Evolutionary conservation across 2,113 vertebrate species (phyloP), one percentile per base, ranked within the genome.

Genomic region (Psilopsiagon aymara): DNA sequence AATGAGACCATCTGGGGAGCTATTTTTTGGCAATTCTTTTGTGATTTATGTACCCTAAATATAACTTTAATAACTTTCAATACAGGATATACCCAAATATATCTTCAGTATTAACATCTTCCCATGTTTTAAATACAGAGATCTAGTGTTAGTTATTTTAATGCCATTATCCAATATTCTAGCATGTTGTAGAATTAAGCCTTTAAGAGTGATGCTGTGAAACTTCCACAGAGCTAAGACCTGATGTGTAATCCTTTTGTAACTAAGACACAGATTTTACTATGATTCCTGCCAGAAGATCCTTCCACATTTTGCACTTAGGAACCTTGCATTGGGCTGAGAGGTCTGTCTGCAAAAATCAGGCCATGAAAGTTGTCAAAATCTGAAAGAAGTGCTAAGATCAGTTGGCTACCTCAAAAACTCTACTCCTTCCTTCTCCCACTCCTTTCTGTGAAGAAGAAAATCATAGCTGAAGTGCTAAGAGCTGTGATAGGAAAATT

Each of bases 341-440:
- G 52, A 88, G 74, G 25, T 87, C 80, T 86, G 37, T 27, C 37
- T 90, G 77, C 37, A 87, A 91, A 70, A 86, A 55, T 82, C 37
- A 87, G 63, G 46, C 39, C 60, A 85, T 31, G 28, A 88, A 84
- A 77, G 16, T 33, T 88, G 84, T 44, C 85, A 93, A 83, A 90
- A 90, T 82, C 60, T 90, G 53, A 82, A 96, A 39, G 47, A 67
- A 88, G 24, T 69, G 87, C 10, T 94, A 88, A 93, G 68, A 82
- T 75, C 17, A 43, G 80, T 95, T 96, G 90, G 67, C 68, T 64
- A 66, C 41, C 66, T 95, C 68, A 77, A 70, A 89, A 83, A 44
- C 4, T 41, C 41, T 78, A 9, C 11, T 86, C 20, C 27, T 53
- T 28, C 41, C 28, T 92, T 92, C 67, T 76, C 67, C 66, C 39